A percentile compares a stretch with the other conserved stretches of the same genome.
Evolutionary conservation across 1,140 invertebrate species (phyloP).

Genomic region (Trichoplusia ni): DNA sequence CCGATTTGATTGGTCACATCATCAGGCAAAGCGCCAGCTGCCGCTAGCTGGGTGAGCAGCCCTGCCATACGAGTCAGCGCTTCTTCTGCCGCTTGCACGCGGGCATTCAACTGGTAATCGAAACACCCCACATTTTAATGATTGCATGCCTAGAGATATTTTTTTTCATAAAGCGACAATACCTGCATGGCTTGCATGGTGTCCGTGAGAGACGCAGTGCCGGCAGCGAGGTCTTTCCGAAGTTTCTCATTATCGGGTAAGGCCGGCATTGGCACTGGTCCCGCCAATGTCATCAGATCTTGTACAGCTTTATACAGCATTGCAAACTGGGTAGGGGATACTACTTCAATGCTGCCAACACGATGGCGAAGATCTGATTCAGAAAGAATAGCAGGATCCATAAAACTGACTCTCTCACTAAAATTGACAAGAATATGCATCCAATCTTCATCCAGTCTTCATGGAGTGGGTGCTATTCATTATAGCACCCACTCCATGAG

Average conservation of each 20-base stretch:
- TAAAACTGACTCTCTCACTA: too few species aligned
- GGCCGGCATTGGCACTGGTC: constrained; percentile 39
- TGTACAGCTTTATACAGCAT: constrained; percentile 47
- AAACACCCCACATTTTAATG: not conserved
- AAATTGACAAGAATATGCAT: too few species aligned
- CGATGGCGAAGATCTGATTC: too few species aligned
- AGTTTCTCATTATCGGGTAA: constrained; percentile 58
- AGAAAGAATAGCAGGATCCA: too few species aligned
- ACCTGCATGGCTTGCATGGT: constrained; percentile 71
- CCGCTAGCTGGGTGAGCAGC: constrained; percentile 55
- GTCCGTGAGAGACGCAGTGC: constrained; percentile 57
- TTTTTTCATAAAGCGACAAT: too few species aligned
- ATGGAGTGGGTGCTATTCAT: too few species aligned
- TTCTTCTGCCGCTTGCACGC: constrained; percentile 59
- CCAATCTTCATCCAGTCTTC: too few species aligned
- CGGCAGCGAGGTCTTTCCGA: constrained; percentile 47
- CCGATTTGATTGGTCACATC: constrained; percentile 36
- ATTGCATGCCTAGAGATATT: too few species aligned
- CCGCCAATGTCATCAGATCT: constrained; percentile 36
- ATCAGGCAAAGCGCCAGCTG: constrained; percentile 49
- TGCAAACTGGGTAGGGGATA: constrained; percentile 59
- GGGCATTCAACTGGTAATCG: constrained; percentile 58
- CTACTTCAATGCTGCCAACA: constrained; percentile 57
- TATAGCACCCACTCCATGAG: too few species aligned
- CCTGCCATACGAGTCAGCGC: constrained; percentile 55